phyloP scores from a whole-genome alignment of 2,888 invertebrate species.

The Plutella xylostella region DNA sequence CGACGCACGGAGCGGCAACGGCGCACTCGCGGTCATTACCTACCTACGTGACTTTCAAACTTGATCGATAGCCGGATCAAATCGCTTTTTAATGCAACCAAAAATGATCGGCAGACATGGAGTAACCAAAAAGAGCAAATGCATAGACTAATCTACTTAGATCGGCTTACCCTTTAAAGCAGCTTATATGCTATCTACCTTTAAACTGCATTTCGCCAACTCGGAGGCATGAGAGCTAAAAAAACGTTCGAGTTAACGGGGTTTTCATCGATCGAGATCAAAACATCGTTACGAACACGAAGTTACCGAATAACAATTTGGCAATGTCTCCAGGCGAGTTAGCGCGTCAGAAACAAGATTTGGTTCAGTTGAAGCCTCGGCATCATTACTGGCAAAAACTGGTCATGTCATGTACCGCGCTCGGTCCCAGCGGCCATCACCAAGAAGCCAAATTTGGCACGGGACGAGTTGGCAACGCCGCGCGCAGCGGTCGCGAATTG shows the following conservation, averaged over 20 bases:
- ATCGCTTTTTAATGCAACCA: too few relatives aligned
- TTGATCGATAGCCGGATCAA: background rate
- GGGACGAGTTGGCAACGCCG: conserved; percentile 56
- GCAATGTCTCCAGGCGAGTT: conserved; percentile 19
- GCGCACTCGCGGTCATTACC: conserved; percentile 7
- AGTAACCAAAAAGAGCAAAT: too few relatives aligned
- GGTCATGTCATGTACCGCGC: conserved; percentile 15
- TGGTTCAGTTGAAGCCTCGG: conserved; percentile 17
- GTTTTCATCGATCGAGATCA: conserved; percentile 3
- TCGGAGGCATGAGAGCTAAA: too few relatives aligned
- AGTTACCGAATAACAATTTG: conserved; percentile 6
- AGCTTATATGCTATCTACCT: too few relatives aligned
- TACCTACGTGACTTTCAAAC: conserved; percentile 17
- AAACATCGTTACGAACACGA: conserved; percentile 3
- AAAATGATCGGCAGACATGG: too few relatives aligned
- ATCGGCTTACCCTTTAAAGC: too few relatives aligned
- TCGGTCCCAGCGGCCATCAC: conserved; percentile 24
- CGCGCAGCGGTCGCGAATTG: conserved; percentile 21
- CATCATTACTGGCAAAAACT: conserved; percentile 32
- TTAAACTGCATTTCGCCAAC: too few relatives aligned
- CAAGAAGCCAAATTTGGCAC: conserved; percentile 51
- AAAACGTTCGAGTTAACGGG: conserved; percentile 8
- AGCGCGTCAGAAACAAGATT: conserved; percentile 30
- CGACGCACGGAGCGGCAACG: conserved; percentile 14
- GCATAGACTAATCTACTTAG: too few relatives aligned